Base-by-base conservation (phyloP, 2,888 invertebrate species). In the Alentia gelatinosa region DNA sequence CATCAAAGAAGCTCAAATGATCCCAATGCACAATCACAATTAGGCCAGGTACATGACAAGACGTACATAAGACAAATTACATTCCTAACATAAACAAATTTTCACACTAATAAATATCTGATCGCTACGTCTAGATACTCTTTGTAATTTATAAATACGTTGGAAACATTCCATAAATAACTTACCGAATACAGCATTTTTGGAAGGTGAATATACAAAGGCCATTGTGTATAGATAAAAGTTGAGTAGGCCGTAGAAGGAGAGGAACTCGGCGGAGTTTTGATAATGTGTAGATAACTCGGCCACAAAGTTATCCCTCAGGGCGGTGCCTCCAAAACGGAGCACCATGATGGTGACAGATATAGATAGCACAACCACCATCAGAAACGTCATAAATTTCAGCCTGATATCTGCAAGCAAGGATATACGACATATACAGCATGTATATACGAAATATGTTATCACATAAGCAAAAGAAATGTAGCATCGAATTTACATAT, bases 231-330 rank as follows among this genome's bases (percentile, higher is more conserved):
- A 99, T 93, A 99, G 96, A 96, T 99, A 99, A 96, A 99, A 98
- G 97, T 99, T 99, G 90, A 99, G 97, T 79, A 99, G 97, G 39
- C 98, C 98, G 96, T 99, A 99, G 93, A 98, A 98, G 3, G 98
- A 98, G 98, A 99, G 98, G 96, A 99, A 99, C 93, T 99, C 98
- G 9, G 98, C 98, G 0, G 98, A 99, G 93, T 98, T 98, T 94
- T 97, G 97, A 96, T 98, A 98, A 95, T 98, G 98, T 63, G 98
- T 98, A 35, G 98, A 97, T 33, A 99, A 97, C 91, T 98, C 97
- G 15, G 98, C 97, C 0, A 98, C 98, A 97, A 99, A 99, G 96
- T 98, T 98, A 96, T 99, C 99, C 96, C 99, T 98, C 90, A 99
- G 96, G 15, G 98, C 97, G 23, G 98, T 98, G 88, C 98, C 97